phyloP scores from a whole-genome alignment of 2,797 vertebrate species.

The Lindbergichthys nudifrons region DNA sequence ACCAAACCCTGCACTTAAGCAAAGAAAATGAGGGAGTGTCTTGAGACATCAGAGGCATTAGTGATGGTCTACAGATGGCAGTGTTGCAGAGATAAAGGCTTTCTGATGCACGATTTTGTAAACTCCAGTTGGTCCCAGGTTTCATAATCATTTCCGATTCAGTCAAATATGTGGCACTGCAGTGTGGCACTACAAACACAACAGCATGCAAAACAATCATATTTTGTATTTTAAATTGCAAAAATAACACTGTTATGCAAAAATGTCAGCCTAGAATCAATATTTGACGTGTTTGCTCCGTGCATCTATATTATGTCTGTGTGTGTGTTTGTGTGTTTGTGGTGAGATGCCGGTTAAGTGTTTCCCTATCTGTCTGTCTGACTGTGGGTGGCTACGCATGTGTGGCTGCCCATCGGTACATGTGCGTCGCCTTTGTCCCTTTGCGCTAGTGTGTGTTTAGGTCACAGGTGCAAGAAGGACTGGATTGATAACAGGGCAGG shows the following conservation, averaged over 20 bases:
- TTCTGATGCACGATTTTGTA: not conserved
- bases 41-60: constrained; percentile 12
- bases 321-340: constrained; percentile 75
- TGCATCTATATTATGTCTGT: constrained; percentile 31
- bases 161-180: constrained; percentile 22
- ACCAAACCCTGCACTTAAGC: constrained; percentile 22
- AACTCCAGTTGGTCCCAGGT: constrained; percentile 23
- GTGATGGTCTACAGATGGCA: constrained; percentile 70
- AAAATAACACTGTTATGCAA: not conserved
- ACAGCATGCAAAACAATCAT: not conserved
- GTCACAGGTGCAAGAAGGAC: constrained; percentile 28
- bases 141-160: constrained; percentile 16
- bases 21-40: constrained; percentile 15
- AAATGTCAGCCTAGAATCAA: not conserved
- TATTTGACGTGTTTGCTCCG: not conserved
- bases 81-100: constrained; percentile 56
- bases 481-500: not conserved
- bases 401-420: constrained; percentile 47
- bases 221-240: not conserved
- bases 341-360: constrained; percentile 78
- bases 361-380: constrained; percentile 80
- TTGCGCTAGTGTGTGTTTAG: constrained; percentile 8
- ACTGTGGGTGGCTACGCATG: constrained; percentile 66
- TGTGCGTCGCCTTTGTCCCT: constrained; percentile 44
- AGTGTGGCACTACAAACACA: not conserved